Percentiles rank a stretch among this genome's conserved stretches.
phyloP scores from a whole-genome alignment of 2,888 invertebrate species.

The Malthinus seriepunctatus region DNA sequence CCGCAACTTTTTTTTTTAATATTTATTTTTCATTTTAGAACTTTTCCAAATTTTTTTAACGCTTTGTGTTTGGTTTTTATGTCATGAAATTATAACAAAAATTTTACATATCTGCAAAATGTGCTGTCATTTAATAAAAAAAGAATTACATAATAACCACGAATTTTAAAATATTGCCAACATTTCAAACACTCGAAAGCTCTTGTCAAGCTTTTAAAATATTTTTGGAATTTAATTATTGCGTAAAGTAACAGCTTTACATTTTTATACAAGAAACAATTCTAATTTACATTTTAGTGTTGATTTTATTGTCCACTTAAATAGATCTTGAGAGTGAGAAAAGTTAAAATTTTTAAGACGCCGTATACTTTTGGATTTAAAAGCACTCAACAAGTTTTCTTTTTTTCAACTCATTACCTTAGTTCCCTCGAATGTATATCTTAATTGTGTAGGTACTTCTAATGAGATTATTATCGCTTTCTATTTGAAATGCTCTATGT shows the following conservation, averaged over 20 bases:
- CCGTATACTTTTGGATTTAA: neutral
- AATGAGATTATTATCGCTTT: slow-evolving; percentile 16
- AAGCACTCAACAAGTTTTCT: neutral
- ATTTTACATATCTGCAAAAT: slow-evolving; percentile 1
- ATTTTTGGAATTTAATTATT: slow-evolving; percentile 24
- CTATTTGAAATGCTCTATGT: slow-evolving; percentile 6
- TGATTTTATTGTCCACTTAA: slow-evolving; percentile 5
- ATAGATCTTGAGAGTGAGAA: neutral
- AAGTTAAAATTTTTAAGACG: neutral
- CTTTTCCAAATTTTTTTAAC: neutral
- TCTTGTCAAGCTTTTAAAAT: slow-evolving; percentile 13
- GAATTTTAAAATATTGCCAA: slow-evolving; percentile 5
- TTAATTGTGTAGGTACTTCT: neutral
- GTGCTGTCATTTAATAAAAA: slow-evolving; percentile 1
- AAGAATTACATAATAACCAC: neutral
- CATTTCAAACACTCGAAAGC: slow-evolving; percentile 3
- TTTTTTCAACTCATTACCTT: neutral
- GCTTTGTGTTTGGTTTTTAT: neutral
- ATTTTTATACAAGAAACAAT: neutral
- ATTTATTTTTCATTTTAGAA: slow-evolving; percentile 1
- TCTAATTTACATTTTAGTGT: slow-evolving; percentile 3
- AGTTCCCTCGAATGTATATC: neutral
- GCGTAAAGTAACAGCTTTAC: neutral
- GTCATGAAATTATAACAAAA: slow-evolving; percentile 1
- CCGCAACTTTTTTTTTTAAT: neutral